These are phyloP conservation scores for Cathartes aura DNA, from an alignment of 2,113 vertebrate genomes.

Conservation along the genomic window DNA sequence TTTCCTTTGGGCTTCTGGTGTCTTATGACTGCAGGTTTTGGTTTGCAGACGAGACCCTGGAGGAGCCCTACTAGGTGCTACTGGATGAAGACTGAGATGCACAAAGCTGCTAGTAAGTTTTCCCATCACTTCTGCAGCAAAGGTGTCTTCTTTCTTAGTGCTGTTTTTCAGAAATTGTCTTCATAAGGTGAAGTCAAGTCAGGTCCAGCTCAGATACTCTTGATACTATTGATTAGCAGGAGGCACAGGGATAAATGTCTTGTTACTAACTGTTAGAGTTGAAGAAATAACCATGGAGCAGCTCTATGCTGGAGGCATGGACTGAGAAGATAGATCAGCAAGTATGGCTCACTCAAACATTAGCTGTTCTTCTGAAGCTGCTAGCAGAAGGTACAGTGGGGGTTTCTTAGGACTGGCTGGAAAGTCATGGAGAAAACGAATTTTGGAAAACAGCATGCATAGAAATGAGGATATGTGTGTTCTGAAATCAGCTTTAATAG, in stretches of 20 bases:
- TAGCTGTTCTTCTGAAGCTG: not conserved
- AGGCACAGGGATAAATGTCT: not conserved
- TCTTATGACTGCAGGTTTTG: not conserved
- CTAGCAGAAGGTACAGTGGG: not conserved
- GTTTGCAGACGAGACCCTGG: not conserved
- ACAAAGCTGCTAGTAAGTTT: not conserved
- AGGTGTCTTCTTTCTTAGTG: no score
- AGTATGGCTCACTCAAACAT: not conserved
- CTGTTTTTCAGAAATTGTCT: not conserved
- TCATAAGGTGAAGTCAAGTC: not conserved
- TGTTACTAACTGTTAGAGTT: not conserved
- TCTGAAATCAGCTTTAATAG: not conserved
- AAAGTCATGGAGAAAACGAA: not conserved
- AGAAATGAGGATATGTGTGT: not conserved
- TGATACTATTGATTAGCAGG: not conserved
- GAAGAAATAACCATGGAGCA: not conserved
- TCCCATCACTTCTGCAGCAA: not conserved
- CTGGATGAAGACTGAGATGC: not conserved
- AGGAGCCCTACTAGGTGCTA: accelerated
- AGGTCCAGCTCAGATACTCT: not conserved
- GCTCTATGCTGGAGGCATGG: not conserved
- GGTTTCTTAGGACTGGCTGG: not conserved
- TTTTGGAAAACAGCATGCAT: not conserved
- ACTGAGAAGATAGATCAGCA: not conserved
- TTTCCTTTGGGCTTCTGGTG: not conserved